A percentile compares a stretch with the other conserved stretches of the same genome.
Conservation (phyloP, 2,797 vertebrate species). For the Protosalanx chinensis region DNA sequence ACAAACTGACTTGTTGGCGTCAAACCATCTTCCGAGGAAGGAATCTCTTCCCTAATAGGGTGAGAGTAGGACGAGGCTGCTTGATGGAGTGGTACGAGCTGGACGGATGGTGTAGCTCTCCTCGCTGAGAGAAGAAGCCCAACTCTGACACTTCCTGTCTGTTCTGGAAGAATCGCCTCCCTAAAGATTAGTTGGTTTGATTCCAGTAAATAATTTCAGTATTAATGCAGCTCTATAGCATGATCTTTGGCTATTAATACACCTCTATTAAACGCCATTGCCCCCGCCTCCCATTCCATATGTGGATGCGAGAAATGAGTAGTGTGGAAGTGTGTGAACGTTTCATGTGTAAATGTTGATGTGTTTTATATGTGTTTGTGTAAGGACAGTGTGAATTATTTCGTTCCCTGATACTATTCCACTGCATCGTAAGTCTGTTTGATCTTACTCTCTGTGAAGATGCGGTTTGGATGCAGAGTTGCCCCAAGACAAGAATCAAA, state of each 20-base stretch:
- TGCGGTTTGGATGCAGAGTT: not conserved
- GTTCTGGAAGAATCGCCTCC: slow-evolving; percentile 5
- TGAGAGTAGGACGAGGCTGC: not conserved
- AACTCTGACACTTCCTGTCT: not conserved
- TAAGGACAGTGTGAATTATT: no score
- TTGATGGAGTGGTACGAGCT: slow-evolving; percentile 10
- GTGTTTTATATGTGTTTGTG: no score
- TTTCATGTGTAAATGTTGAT: no score
- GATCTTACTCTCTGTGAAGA: not conserved
- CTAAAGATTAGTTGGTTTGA: not conserved
- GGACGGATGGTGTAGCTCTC: not conserved
- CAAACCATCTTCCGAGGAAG: not conserved
- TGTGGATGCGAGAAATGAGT: no score
- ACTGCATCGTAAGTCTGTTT: not conserved
- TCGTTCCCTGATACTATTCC: no score
- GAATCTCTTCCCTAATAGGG: not conserved
- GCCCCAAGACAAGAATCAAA: not conserved
- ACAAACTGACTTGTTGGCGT: not conserved
- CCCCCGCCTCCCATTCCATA: slow-evolving; percentile 13
- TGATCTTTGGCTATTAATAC: slow-evolving; percentile 29
- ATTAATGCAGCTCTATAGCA: slow-evolving; percentile 27
- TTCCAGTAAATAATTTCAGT: slow-evolving; percentile 25
- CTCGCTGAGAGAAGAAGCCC: slow-evolving; percentile 3
- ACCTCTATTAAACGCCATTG: slow-evolving; percentile 11
- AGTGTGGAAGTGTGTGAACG: no score